A percentile compares a stretch with the other conserved stretches of the same genome.
Conservation (phyloP, 2,797 vertebrate species). For the Dromococcyx pavoninus region DNA sequence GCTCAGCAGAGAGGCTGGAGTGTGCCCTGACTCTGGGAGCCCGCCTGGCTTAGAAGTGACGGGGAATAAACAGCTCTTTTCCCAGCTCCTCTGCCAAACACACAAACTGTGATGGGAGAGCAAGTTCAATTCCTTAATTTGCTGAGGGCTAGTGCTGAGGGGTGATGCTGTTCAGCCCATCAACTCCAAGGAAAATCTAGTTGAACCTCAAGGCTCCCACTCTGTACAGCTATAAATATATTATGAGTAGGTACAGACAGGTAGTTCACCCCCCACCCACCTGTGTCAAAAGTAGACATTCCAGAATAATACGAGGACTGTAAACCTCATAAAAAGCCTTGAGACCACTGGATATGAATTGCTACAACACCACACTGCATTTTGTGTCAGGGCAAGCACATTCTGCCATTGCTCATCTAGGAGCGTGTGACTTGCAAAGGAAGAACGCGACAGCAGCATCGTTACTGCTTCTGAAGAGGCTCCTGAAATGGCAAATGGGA, state of each 20-base stretch:
- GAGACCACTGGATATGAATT: neutral
- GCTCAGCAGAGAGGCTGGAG: neutral
- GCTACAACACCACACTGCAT: neutral
- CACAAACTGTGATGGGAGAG: neutral
- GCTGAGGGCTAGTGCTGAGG: too few species aligned
- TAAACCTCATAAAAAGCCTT: neutral
- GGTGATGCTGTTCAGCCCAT: neutral
- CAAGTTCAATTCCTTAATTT: neutral
- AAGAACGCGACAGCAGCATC: neutral
- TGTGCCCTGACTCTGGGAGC: neutral
- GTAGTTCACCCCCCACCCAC: neutral
- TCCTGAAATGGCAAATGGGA: neutral
- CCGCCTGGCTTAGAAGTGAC: neutral
- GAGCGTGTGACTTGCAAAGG: neutral
- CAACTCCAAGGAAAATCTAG: neutral
- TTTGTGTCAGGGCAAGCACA: neutral
- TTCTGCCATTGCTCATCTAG: neutral
- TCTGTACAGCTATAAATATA: neutral
- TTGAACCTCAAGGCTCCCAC: neutral
- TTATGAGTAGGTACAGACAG: accelerated
- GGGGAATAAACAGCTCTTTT: neutral
- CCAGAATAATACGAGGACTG: neutral
- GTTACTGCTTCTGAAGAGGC: neutral
- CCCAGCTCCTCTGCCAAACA: neutral
- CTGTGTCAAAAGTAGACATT: neutral